Conservation (phyloP, 2,797 vertebrate species). For the Scolopax bukidnonensis region DNA sequence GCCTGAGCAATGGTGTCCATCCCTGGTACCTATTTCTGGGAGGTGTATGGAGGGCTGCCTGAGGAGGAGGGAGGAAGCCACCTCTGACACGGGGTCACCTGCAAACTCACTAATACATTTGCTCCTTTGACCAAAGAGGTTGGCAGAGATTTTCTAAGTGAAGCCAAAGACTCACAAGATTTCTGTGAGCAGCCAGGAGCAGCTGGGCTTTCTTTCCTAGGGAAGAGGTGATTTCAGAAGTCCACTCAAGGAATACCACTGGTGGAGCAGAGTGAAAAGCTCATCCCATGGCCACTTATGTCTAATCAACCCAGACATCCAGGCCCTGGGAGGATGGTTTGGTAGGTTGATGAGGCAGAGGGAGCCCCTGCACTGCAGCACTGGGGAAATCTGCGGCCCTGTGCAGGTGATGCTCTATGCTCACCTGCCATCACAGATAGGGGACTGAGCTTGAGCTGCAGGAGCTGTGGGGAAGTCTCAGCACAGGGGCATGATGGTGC, state of each 20-base stretch:
- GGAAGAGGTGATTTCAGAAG: neutral
- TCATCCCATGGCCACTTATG: neutral
- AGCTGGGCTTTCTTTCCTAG: neutral
- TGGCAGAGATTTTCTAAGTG: fast-evolving
- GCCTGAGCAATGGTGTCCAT: neutral
- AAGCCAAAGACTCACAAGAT: neutral
- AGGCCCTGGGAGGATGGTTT: neutral
- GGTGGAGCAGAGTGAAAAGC: neutral
- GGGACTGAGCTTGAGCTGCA: neutral
- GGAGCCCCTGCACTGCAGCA: neutral
- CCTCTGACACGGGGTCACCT: neutral
- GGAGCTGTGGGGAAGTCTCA: neutral
- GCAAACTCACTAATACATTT: neutral
- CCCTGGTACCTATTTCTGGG: neutral
- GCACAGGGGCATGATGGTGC: neutral
- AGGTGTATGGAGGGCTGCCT: neutral
- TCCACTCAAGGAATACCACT: neutral
- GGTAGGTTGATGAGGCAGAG: neutral
- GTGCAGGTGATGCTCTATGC: neutral
- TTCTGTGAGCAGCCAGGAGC: neutral
- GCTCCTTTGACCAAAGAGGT: neutral
- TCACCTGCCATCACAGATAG: fast-evolving
- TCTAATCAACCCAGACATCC: neutral
- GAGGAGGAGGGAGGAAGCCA: neutral
- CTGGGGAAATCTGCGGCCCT: no score